Base-by-base conservation (phyloP, 2,113 vertebrate species). In the Cathartes aura region DNA sequence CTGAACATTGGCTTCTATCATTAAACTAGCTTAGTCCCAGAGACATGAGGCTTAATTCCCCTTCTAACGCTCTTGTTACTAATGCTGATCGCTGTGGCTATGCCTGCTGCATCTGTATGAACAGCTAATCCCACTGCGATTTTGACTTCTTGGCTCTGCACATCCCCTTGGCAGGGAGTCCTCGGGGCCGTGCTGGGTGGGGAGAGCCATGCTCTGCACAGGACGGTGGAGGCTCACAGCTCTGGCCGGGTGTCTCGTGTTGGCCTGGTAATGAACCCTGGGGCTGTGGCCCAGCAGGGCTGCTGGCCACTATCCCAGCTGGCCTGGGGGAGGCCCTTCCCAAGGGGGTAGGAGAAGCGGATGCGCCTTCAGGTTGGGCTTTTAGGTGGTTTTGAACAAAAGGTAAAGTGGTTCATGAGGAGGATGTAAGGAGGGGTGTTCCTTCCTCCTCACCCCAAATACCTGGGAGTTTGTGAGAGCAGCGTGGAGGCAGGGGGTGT, bases 91-190 rank as follows among this genome's bases (percentile, higher is more conserved):
- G 2, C 80, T 82, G n/a, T 92, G 90, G 56, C 42, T 40, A 0
- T 43, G 85, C 90, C 47, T 93, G 47, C 45, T 79, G 30, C 24
- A 1, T 75, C 58, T 85, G 48, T 68, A 4, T 72, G 82, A 80
- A 55, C 93, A 95, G 76, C 72, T 89, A 38, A 91, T 96, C 63
- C 93, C 72, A 15, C 38, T 43, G 59, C 20, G 84, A 72, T 76
- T 74, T 42, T 76, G 42, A 19, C 38, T 63, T 18, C 24, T 64
- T 62, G 80, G 67, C 67, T 76, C 45, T 48, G 72, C 24, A 6
- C 6, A 20, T 38, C 10, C 63, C 59, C 82, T 78, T 64, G 63
- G 88, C 78, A 60, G 48, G 18, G 60, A 45, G 56, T 74, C 53
- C 73, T 50, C 15, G 1, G 74, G 76, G 83, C 83, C 0, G 5